A percentile compares a stretch with the other conserved stretches of the same genome.
phyloP scores from a whole-genome alignment of 1,140 invertebrate genomes.

The Drosophila baimaii region DNA sequence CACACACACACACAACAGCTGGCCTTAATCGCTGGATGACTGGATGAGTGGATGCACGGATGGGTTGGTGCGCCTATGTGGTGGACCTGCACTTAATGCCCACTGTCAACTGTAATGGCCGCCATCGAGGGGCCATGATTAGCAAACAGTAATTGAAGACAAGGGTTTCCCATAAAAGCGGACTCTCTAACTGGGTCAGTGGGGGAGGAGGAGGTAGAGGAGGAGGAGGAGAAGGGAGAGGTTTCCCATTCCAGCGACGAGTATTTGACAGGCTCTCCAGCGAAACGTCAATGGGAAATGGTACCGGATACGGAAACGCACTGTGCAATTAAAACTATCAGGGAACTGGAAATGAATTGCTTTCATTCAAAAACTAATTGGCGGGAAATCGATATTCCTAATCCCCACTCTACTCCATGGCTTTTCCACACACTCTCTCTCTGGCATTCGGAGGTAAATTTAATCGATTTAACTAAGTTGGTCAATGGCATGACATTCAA shows the following conservation, averaged over 20 bases:
- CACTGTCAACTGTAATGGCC: conserved; percentile 44
- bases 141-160: conserved; percentile 59
- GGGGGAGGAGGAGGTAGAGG: not conserved
- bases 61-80: conserved; percentile 4
- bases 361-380: conserved; percentile 26
- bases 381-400: conserved; percentile 15
- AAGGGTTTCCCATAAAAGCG: conserved; percentile 40
- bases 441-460: not conserved
- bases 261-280: conserved; percentile 55
- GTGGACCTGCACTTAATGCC: conserved; percentile 40
- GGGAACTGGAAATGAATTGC: not conserved
- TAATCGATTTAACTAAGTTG: not conserved
- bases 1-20: conserved; percentile 12
- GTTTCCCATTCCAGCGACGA: conserved; percentile 1
- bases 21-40: conserved; percentile 34
- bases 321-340: conserved; percentile 26
- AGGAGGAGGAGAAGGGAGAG: too few species aligned
- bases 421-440: not conserved
- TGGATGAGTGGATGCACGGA: not conserved
- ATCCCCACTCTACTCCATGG: not conserved
- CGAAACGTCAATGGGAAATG: conserved; percentile 57
- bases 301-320: conserved; percentile 26
- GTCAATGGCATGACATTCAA: not conserved
- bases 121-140: conserved; percentile 45
- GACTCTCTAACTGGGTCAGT: conserved; percentile 46